Percentiles rank a stretch among this genome's conserved stretches.
Evolutionary conservation across 37 sponge, comb jelly and placozoan genomes (phyloP).

Genomic region (Aplysina aerophoba): DNA sequence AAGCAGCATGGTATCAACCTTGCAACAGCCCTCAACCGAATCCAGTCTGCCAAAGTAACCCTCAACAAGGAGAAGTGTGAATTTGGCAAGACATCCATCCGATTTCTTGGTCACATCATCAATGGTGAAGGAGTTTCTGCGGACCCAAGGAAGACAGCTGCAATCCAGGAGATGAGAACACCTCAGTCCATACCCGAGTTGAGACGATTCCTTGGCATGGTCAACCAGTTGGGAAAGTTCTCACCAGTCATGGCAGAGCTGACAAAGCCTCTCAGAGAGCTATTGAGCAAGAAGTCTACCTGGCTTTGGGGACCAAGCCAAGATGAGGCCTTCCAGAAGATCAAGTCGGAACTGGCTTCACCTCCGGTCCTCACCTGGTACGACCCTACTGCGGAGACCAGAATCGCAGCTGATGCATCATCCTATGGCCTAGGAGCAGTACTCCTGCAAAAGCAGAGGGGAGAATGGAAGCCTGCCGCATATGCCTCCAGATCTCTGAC

Average conservation of each 20-base stretch:
- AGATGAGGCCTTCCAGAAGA: constrained; percentile 35
- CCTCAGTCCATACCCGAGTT: constrained; percentile 18
- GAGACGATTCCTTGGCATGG: constrained; percentile 45
- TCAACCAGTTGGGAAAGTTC: constrained; percentile 43
- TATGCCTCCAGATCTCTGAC: constrained; percentile 43
- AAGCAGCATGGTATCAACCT: constrained; percentile 30
- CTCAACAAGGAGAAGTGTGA: constrained; percentile 43
- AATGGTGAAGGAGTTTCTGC: constrained; percentile 20
- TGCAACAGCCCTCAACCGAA: not conserved
- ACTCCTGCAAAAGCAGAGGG: constrained; percentile 31
- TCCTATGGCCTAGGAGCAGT: constrained; percentile 58
- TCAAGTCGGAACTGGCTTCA: constrained; percentile 35
- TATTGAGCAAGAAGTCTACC: constrained; percentile 14
- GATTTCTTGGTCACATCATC: constrained; percentile 42
- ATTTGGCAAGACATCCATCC: constrained; percentile 23
- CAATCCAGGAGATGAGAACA: constrained; percentile 18
- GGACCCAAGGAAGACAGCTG: constrained; percentile 30
- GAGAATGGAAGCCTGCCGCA: constrained; percentile 43
- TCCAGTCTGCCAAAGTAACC: constrained; percentile 21
- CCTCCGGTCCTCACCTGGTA: constrained; percentile 47
- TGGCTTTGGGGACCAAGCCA: constrained; percentile 43
- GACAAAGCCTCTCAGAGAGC: constrained; percentile 43
- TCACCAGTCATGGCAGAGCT: constrained; percentile 17
- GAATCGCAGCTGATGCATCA: constrained; percentile 41
- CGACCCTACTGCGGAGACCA: constrained; percentile 16